Base-by-base conservation (phyloP, 2,888 invertebrate species). In the Dusona sp. region DNA sequence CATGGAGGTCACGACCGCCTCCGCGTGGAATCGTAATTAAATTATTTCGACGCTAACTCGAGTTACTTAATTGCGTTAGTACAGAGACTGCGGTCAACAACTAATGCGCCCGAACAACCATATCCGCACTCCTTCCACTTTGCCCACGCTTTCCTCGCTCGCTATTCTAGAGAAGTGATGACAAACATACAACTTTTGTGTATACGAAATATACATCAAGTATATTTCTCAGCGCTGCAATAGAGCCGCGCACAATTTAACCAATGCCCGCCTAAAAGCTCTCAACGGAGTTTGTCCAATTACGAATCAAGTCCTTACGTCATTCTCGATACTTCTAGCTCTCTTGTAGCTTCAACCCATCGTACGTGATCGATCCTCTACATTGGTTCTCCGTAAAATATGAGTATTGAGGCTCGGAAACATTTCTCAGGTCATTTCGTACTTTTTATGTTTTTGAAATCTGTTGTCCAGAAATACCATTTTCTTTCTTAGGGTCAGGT, bases 21-120 rank as follows among this genome's bases (percentile, higher is more conserved):
- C 80, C 61, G 78, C 57, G 81, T 84, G 81, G 54, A 86, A 57
- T 84, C 81, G 79, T 87, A 87, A 87, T 86, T 80, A 84, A 86
- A 87, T 87, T 86, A 87, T 87, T 87, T 84, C 81, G 82, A 84
- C 84, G 79, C 87, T 86, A 87, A 87, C 85, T 84, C 86, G 81
- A 86, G 85, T 85, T 86, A 85, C 84, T 86, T 87, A 86, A 87
- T 87, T 85, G 87, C 86, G 77, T 87, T 87, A 87, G 82, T 81
- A 85, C 78, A 79, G 85, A 87, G 85, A 87, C 87, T 81, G 87
- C 82, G 85, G 84, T 87, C 87, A 84, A 87, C 86, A 86, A 86
- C 85, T 81, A 87, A 85, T 83, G 78, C 83, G 74, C 64, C 74
- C 85, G 80, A 83, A 85, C 85, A 85, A 85, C 78, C 68, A 29